Base-by-base conservation (phyloP, 2,888 invertebrate genomes). In the Tetheella fluctuosa region DNA sequence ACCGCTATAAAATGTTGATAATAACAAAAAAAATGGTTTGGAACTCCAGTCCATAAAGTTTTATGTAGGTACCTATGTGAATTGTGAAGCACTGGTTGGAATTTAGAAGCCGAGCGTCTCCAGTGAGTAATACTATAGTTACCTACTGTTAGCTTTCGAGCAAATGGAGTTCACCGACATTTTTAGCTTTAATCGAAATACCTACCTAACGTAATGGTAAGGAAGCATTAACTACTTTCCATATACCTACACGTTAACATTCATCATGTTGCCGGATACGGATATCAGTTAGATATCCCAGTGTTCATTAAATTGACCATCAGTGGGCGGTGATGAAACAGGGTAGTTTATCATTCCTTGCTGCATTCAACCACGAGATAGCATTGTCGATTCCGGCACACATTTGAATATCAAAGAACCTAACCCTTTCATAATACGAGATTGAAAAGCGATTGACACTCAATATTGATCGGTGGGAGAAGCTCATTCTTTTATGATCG, bases 331-430 rank as follows among this genome's bases (percentile, higher is more conserved):
- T 84, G 82, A 83, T 81, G 77, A 74, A 86, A 79, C 74, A 83
- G 84, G 80, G 80, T 85, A 85, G 83, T 88, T 88, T 87, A 81
- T 89, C 86, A 87, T 85, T 79, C 71, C 74, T 81, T 76, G 77
- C 74, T 81, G 85, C 82, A 85, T 88, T 86, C 86, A 75, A 20
- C 20, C 61, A 54, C 65, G 59, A 75, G 72, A 78, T 82, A 80
- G 81, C 76, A 73, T 70, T 68, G 61, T 62, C 65, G 77, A 80
- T 83, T 72, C 68, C 75, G 65, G 68, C 69, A 76, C 69, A 69
- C 76, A 86, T 87, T 87, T 87, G 74, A 86, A 86, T 85, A 84
- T 84, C 80, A 83, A 84, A 83, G 67, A 63, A 15, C 65, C 61
- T 71, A 73, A 67, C 76, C 73, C 74, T 74, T 70, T 62, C 70